phyloP scores from a whole-genome alignment of 2,888 invertebrate species.

The Carcina quercana region DNA sequence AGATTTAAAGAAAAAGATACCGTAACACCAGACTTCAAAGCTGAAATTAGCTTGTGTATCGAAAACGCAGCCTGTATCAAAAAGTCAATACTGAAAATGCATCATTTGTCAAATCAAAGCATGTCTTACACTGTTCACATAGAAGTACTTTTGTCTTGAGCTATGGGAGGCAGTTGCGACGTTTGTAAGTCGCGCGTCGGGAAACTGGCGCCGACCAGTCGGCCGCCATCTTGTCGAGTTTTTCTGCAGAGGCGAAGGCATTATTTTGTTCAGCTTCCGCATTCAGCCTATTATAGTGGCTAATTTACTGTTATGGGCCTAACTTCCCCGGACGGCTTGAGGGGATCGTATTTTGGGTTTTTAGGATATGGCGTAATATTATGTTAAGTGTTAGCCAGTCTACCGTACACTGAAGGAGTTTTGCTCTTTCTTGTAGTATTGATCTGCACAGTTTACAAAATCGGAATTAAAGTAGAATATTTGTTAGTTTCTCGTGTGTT shows the following conservation, averaged over 20 bases:
- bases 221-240: slow-evolving; percentile 48
- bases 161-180: slow-evolving; percentile 14
- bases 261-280: slow-evolving; percentile 49
- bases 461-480: no score
- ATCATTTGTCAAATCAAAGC: slow-evolving; percentile 16
- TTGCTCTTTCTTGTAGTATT: no score
- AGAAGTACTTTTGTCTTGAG: slow-evolving; percentile 7
- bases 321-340: slow-evolving; percentile 38
- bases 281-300: slow-evolving; percentile 43
- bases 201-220: slow-evolving; percentile 54
- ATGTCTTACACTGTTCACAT: slow-evolving; percentile 10
- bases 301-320: slow-evolving; percentile 55
- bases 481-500: no score
- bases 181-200: slow-evolving; percentile 27
- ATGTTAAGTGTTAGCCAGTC: no score
- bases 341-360: slow-evolving; percentile 17
- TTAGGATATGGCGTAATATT: no score
- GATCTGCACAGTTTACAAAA: no score
- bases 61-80: slow-evolving; percentile 27
- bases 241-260: slow-evolving; percentile 39
- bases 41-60: slow-evolving; percentile 10
- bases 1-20: slow-evolving; percentile 13
- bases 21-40: slow-evolving; percentile 19
- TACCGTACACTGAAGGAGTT: no score
- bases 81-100: slow-evolving; percentile 40